Conservation (phyloP, 2,888 invertebrate species). For the Brachycybe producta region DNA sequence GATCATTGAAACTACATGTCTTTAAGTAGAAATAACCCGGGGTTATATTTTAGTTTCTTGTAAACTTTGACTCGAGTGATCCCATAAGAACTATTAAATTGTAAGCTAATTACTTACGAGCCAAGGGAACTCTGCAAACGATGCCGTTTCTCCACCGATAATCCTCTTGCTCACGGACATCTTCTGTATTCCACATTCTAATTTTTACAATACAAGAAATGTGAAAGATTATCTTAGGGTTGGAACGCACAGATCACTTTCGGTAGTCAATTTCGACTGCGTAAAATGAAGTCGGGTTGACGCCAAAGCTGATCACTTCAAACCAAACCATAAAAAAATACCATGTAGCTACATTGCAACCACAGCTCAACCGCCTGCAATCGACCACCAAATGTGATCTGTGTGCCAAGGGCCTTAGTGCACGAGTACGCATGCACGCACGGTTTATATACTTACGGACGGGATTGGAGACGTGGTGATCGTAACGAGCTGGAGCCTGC, state of each 20-base stretch:
- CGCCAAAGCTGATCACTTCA: too few relatives aligned
- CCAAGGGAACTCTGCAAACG: constrained; percentile 21
- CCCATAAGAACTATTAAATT: neutral
- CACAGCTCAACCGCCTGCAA: too few relatives aligned
- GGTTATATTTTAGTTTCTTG: neutral
- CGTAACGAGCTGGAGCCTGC: constrained; percentile 25
- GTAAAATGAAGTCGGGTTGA: too few relatives aligned
- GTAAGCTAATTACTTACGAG: constrained; percentile 17
- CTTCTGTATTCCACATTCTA: constrained; percentile 20
- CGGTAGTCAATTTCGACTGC: neutral
- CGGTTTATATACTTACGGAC: too few relatives aligned
- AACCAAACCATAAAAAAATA: too few relatives aligned
- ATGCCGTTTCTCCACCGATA: constrained; percentile 20
- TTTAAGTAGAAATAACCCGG: neutral
- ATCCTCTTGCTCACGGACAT: constrained; percentile 20
- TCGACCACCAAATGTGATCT: too few relatives aligned
- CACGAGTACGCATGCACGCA: too few relatives aligned
- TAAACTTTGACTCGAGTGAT: neutral
- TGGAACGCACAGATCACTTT: too few relatives aligned
- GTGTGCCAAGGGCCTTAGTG: too few relatives aligned
- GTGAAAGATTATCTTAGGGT: neutral
- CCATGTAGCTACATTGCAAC: too few relatives aligned
- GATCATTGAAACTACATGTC: too few relatives aligned
- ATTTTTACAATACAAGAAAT: neutral
- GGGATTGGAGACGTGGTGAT: constrained; percentile 12